Evolutionary conservation across 2,888 invertebrate genomes (phyloP), one percentile per base, ranked within the genome.

Genomic region (Globia sparganii): DNA sequence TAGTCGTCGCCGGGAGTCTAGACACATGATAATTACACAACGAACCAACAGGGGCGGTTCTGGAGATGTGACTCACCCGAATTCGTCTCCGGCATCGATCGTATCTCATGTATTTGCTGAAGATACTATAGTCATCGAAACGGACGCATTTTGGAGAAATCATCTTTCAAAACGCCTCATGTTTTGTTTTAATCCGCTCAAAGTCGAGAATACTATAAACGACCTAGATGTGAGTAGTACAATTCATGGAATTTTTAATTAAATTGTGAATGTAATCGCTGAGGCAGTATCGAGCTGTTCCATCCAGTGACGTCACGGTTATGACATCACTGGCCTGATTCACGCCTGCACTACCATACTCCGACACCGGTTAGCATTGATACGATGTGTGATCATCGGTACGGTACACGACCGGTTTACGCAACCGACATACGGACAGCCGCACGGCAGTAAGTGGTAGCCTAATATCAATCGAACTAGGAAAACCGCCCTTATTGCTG

Each of bases 21-120:
- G 96, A 96, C 96, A 93, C 92, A 94, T 93, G 93, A 95, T 94
- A 94, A 95, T 96, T 94, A 94, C 94, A 94, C 91, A 93, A 92
- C 90, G 93, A 94, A 94, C 94, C 94, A 95, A 94, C 93, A 92
- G 91, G 94, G 94, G 94, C 93, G 94, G 92, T 94, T 92, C 94
- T 93, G 91, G 91, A 92, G 92, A 93, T 91, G 92, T 96, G 96
- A 96, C 92, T 96, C 95, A 95, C 91, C 92, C 93, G 91, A 93
- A 92, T 93, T 91, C 91, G 92, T 94, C 93, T 93, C 90, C 89
- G 85, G 89, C 92, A 95, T 95, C 95, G 96, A 95, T 95, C 95
- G 93, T 89, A 91, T 93, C 92, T 91, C 92, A 89, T 90, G 88
- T 92, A 91, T 94, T 93, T 92, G 89, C 87, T 90, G 91, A 91